Evolutionary conservation across 1,140 invertebrate genomes (phyloP), one percentile per base, ranked within the genome.

Genomic region (Pachyrhynchus sulphureomaculatus): DNA sequence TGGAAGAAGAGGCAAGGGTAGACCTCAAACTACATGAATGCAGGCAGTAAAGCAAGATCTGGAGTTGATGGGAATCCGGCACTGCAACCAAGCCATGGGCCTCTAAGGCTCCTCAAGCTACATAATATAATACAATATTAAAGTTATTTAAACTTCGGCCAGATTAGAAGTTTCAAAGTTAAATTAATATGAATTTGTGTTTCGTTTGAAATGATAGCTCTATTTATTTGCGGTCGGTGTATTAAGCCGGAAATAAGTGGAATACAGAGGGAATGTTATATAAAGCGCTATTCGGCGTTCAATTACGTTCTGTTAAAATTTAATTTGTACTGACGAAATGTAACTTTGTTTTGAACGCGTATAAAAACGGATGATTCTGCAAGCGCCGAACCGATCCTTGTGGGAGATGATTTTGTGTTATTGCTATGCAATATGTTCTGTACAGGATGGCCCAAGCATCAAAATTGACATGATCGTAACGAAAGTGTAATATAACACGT

Each of bases 271-370:
- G 62, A 64, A 59, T 65, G 67, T 52, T 68, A 68, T 68, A 68
- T 68, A 65, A 62, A 67, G 62, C 67, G 68, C 52, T 52, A 68
- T 69, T 68, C 66, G 61, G 69, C 68, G 67, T 73, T 73, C 72
- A 74, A 74, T 74, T 74, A 72, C 72, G 71, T 72, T 71, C 71
- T 66, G 72, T 74, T 74, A 74, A 74, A 74, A 74, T 74, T 74
- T 74, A 74, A 74, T 74, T 74, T 74, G 72, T 70, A 61, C 69
- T 64, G 72, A 71, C 71, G 72, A 74, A 72, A 71, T 70, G 71
- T 74, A 74, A 74, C 72, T 74, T 74, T 74, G 72, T 74, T 74
- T 72, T 74, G 70, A 68, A 62, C 66, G 57, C 29, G 53, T 45
- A 42, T 17, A 45, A 45, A n/a, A 56, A 56, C 36, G 51, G 51